Base-by-base conservation (phyloP, 1,140 invertebrate species). In the Drosophila sp. region DNA sequence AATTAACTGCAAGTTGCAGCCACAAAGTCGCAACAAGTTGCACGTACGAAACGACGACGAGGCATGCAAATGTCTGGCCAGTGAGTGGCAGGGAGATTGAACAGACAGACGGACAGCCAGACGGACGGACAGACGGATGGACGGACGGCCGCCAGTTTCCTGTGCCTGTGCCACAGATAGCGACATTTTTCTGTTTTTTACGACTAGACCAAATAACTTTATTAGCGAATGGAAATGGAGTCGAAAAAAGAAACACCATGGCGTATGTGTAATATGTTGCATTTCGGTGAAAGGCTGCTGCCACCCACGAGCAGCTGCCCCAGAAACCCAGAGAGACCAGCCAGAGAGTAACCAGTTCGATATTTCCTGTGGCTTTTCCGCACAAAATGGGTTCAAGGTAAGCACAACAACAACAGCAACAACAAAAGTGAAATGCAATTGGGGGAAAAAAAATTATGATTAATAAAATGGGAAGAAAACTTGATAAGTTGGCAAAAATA, bases 241-340 rank as follows among this genome's bases (percentile, higher is more conserved):
- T 38, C 61, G 55, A 55, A 38, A 11, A 17, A 17, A 17, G 17
- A 17, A 10, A 60, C 67, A 50, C 40, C 71, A 54, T 63, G 71
- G 56, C 69, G 78, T 81, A 65, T 78, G 60, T 72, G 54, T 72
- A 66, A 70, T 72, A 70, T 64, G 60, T 72, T 63, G 70, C 56
- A 57, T 75, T 66, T 86, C 55, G 75, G 82, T 85, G 82, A 85
- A 85, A 85, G 82, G 81, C 81, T 56, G 61, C 60, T 50, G 71
- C 83, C 83, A 89, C 83, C 83, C 83, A 87, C 83, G 79, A 83
- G 66, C 70, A 57, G 71, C 64, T 91, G 90, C 66, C 90, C 90
- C 90, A 91, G 82, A 86, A 91, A 90, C 85, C 90, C 85, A 91
- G 70, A 90, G 80, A 71, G 56, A 68, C 44, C 40, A 41, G 27